These are phyloP conservation scores for Scomber colias DNA, from an alignment of 2,113 vertebrate species.

Conservation along the genomic window DNA sequence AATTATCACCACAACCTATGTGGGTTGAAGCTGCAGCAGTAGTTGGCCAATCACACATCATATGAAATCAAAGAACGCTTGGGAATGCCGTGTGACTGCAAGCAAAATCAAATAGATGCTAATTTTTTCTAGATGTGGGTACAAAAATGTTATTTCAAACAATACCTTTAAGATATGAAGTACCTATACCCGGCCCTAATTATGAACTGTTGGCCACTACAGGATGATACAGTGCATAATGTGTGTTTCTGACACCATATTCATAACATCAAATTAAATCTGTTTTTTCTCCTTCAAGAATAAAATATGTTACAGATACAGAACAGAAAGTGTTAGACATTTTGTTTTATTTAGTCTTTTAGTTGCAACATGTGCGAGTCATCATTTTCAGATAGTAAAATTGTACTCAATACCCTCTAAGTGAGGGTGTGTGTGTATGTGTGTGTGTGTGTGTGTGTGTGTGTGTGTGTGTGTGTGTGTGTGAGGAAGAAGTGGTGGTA, in stretches of 20 bases:
- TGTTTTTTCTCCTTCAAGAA: background rate
- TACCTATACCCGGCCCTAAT: no score
- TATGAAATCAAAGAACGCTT: no score
- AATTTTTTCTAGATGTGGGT: no score
- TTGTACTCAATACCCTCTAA: conserved; percentile 17
- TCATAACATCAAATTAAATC: conserved; percentile 21
- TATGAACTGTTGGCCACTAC: no score
- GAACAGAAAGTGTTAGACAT: background rate
- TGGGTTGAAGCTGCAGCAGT: no score
- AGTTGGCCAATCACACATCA: no score
- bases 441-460: conserved; percentile 16
- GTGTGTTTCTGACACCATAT: background rate
- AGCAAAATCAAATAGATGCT: no score
- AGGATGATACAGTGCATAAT: background rate
- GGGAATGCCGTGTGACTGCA: no score
- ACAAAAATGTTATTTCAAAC: no score
- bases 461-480: conserved; percentile 12
- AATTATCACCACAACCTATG: no score
- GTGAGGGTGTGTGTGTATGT: background rate
- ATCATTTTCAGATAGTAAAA: conserved; percentile 39
- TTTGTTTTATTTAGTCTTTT: conserved; percentile 28
- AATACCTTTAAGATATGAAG: no score
- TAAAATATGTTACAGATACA: conserved; percentile 13
- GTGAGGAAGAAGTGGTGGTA: background rate
- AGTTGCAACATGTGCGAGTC: conserved; percentile 17